Conservation (phyloP, 2,888 invertebrate species). For the Esperia sulphurella region DNA sequence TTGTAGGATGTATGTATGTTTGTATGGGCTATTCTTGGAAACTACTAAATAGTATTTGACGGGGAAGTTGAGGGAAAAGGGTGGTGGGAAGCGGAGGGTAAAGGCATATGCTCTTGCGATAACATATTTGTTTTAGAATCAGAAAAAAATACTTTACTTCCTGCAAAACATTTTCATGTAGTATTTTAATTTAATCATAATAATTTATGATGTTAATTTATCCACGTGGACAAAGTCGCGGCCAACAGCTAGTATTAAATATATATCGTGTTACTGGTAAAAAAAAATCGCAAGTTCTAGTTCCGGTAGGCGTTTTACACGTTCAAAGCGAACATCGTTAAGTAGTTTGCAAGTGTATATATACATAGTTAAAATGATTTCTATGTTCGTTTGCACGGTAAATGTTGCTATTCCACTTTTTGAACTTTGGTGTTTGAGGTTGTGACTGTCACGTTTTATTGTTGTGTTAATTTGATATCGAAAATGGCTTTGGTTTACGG, state of each 20-base stretch:
- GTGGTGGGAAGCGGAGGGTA: too few relatives aligned
- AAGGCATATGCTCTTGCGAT: too few relatives aligned
- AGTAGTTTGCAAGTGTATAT: slow-evolving; percentile 28
- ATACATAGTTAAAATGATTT: slow-evolving; percentile 30
- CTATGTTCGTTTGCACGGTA: slow-evolving; percentile 24
- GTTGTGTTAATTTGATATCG: slow-evolving; percentile 26
- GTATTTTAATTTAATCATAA: too few relatives aligned
- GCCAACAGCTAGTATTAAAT: slow-evolving; percentile 36
- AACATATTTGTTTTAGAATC: too few relatives aligned
- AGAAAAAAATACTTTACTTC: too few relatives aligned
- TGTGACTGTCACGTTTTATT: slow-evolving; percentile 27
- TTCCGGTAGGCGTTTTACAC: slow-evolving; percentile 19
- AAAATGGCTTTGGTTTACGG: background rate
- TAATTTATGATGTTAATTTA: too few relatives aligned
- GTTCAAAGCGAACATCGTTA: slow-evolving; percentile 22
- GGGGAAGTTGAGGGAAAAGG: too few relatives aligned
- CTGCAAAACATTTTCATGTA: too few relatives aligned
- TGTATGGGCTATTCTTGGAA: too few relatives aligned
- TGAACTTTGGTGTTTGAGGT: slow-evolving; percentile 21
- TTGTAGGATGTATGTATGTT: too few relatives aligned
- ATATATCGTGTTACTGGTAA: slow-evolving; percentile 11
- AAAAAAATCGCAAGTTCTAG: slow-evolving; percentile 12
- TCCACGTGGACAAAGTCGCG: too few relatives aligned
- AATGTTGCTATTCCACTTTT: slow-evolving; percentile 29
- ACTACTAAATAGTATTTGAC: too few relatives aligned